A percentile compares a stretch with the other conserved stretches of the same genome.
Evolutionary conservation across 2,113 vertebrate species (phyloP).

Genomic region (Festucalex cinctus): DNA sequence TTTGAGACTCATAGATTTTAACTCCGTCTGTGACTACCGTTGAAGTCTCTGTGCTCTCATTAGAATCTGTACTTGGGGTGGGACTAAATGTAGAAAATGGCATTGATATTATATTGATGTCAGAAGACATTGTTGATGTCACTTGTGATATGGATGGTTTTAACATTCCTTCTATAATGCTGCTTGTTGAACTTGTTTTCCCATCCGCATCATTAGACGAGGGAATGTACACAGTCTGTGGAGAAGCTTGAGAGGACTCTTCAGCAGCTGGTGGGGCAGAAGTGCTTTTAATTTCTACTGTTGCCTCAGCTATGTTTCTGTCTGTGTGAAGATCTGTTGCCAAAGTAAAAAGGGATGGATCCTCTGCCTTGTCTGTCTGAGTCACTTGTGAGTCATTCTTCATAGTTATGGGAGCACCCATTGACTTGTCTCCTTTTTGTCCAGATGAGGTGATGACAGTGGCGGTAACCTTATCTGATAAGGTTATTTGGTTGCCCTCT

Average conservation of each 20-base stretch:
- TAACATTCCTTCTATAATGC: constrained; percentile 15
- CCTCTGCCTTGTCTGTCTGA: constrained; percentile 25
- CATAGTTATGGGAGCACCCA: constrained; percentile 21
- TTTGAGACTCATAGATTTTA: not conserved
- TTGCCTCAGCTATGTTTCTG: constrained; percentile 23
- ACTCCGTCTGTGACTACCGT: not conserved
- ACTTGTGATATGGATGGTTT: not conserved
- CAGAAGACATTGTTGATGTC: not conserved
- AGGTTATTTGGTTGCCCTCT: constrained; percentile 27
- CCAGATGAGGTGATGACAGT: constrained; percentile 30
- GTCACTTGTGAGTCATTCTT: constrained; percentile 44
- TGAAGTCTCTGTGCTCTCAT: constrained; percentile 10
- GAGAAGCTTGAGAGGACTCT: constrained; percentile 22
- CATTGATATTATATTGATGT: not conserved
- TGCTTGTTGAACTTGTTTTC: constrained; percentile 28
- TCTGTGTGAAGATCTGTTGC: constrained; percentile 22
- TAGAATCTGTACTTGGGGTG: not conserved
- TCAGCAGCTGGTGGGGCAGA: constrained; percentile 37
- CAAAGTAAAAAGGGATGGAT: constrained; percentile 22
- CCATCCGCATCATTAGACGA: constrained; percentile 28
- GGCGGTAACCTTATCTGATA: constrained; percentile 18
- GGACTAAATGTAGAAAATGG: constrained; percentile 1
- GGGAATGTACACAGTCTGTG: constrained; percentile 23
- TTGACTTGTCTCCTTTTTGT: constrained; percentile 23
- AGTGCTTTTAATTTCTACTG: constrained; percentile 29